Evolutionary conservation across 2,113 vertebrate genomes (phyloP).

Genomic region (Equus quagga): DNA sequence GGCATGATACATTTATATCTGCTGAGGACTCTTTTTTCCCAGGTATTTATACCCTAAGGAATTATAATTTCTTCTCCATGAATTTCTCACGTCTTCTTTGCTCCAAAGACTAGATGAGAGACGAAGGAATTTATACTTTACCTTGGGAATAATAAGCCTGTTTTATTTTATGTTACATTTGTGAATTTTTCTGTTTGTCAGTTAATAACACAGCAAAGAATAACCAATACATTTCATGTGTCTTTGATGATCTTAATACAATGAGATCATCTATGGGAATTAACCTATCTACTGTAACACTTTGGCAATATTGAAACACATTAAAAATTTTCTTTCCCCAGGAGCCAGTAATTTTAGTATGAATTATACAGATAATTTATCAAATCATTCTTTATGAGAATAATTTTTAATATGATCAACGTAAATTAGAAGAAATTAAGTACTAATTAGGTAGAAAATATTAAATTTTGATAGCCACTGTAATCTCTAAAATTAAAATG

Average conservation of each 20-base stretch:
- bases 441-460: constrained; percentile 30
- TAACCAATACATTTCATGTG: not conserved
- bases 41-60: not conserved
- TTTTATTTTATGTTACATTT: not conserved
- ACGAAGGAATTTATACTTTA: not conserved
- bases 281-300: not conserved
- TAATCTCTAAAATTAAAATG: constrained; percentile 32
- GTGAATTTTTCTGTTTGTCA: not conserved
- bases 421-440: constrained; percentile 22
- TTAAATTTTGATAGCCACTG: not conserved
- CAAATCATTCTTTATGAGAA: constrained; percentile 12
- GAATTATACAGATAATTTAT: not conserved
- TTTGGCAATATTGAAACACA: not conserved
- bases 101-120: not conserved
- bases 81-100: not conserved
- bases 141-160: not conserved
- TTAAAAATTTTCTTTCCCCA: not conserved
- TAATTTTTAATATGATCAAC: constrained; percentile 42
- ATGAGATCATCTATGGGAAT: not conserved
- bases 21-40: not conserved
- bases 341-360: not conserved
- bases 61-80: not conserved
- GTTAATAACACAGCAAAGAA: not conserved
- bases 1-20: not conserved
- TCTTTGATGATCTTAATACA: constrained; percentile 4